Conservation (phyloP, 2,113 vertebrate species). For the Nanorana parkeri region DNA sequence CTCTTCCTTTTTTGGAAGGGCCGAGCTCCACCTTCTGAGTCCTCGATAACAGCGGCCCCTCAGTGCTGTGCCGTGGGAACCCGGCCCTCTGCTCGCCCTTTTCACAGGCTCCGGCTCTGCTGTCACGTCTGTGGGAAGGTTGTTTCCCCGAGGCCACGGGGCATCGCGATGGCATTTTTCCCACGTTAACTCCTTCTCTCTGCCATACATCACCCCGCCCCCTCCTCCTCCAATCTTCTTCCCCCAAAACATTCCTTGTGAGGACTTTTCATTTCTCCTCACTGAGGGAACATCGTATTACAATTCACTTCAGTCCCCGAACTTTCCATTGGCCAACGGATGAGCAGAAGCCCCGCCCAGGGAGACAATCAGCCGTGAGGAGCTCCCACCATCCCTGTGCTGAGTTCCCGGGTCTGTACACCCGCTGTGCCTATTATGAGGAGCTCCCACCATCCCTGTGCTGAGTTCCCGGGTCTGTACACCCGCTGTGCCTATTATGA, state of each 20-base stretch:
- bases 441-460: no score
- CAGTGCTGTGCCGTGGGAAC: constrained; percentile 51
- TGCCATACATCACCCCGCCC: not conserved
- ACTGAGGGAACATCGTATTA: no score
- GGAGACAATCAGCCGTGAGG: no score
- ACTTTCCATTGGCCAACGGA: no score
- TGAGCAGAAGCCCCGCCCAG: no score
- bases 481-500: no score
- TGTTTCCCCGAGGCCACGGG: constrained; percentile 49
- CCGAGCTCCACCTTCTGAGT: not conserved
- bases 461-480: no score
- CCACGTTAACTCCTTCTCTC: constrained; percentile 32
- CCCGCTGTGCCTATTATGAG: no score
- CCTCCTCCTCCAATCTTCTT: not conserved
- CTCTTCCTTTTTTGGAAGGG: constrained; percentile 48
- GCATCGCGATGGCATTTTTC: constrained; percentile 55
- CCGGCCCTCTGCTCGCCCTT: constrained; percentile 9
- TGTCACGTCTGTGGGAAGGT: constrained; percentile 56
- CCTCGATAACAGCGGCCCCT: constrained; percentile 39
- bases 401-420: no score
- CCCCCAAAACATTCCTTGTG: not conserved
- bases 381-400: no score
- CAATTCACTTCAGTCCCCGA: no score
- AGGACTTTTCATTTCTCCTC: not conserved
- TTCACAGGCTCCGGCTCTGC: constrained; percentile 35